Evolutionary conservation across 2,797 vertebrate genomes (phyloP), one percentile per base, ranked within the genome.

Genomic region (Coregonus suidteri): DNA sequence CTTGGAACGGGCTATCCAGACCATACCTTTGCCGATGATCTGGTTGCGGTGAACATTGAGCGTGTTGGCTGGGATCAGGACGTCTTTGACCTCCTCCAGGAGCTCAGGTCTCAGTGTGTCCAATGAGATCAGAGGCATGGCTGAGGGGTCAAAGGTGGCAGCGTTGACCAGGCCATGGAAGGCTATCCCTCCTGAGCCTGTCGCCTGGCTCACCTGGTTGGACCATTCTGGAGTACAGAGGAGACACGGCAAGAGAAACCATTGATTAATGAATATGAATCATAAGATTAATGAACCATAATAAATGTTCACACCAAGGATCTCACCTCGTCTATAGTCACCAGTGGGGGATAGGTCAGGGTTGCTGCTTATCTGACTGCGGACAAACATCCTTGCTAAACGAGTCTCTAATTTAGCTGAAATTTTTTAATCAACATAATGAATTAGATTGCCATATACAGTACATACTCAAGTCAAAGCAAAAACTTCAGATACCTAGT

Each of bases 51-150:
- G 95, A 41, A 94, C 93, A 75, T 93, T 54, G 30, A 99, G 94
- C 81, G 75, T 91, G 14, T 96, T 93, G 3, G 96, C 90, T 0
- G 96, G 95, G 86, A 99, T 98, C 79, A 99, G 93, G 78, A 99
- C 95, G 34, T 98, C 96, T 90, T 97, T 98, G 85, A 99, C 97
- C 79, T 99, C 97, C 31, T 97, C 95, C 76, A 99, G 93, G 59
- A 99, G 92, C 13, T 91, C 92, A 0, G 93, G 86, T 9, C 84
- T 93, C 69, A 99, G 90, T 66, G 93, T 94, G 0, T 92, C 92
- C 30, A 87, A 74, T 4, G 90, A 79, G 52, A 98, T 86, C 86
- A 99, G 87, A 2, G 97, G 96, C 79, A 94, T 6, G 0, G 88
- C 41, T 37, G 95, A 89, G 16, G 91, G 93, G 73, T 94, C 93